Evolutionary conservation across 2,888 invertebrate genomes (phyloP), one percentile per base, ranked within the genome.

Genomic region (Polydrusus pterygomalis): DNA sequence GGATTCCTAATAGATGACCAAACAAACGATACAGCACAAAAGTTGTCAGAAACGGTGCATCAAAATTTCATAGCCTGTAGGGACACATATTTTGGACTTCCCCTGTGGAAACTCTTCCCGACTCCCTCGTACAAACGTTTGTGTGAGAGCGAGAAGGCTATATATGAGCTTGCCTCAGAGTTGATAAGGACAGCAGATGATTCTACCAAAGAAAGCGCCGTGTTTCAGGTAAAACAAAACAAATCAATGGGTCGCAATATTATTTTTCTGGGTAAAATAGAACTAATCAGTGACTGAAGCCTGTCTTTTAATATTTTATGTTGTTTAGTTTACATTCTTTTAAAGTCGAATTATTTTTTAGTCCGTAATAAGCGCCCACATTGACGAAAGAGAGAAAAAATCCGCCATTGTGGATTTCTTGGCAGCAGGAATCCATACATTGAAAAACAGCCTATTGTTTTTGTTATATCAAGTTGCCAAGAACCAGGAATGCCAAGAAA

Each of bases 331-430:
- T n/a, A n/a, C n/a, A n/a, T n/a, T n/a, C n/a, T n/a, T n/a, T n/a
- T n/a, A n/a, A n/a, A n/a, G n/a, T n/a, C n/a, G n/a, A 51, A 10
- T 67, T 17, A 38, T 45, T 13, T 58, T 58, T 54, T 90, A 93
- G 72, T 93, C 93, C 73, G 94, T 96, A 75, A 87, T 96, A 58
- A 90, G 91, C 49, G 92, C 94, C 58, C 91, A 91, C 75, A 88
- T 96, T 56, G 95, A 96, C 83, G 91, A 92, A 83, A 89, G 93
- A 64, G 96, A 96, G 84, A 95, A 96, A 87, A 95, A 94, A 83
- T 94, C 95, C 0, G 95, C 94, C 0, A 92, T 96, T 68, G 94
- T 96, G 56, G 96, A 96, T 87, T 95, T 96, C 83, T 93, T 96
- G 81, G 94, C 95, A 8, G 95, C 96, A 43, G 96, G 96, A 60